Evolutionary conservation across 2,797 vertebrate species (phyloP).

Genomic region (Scomberomorus guttatus): DNA sequence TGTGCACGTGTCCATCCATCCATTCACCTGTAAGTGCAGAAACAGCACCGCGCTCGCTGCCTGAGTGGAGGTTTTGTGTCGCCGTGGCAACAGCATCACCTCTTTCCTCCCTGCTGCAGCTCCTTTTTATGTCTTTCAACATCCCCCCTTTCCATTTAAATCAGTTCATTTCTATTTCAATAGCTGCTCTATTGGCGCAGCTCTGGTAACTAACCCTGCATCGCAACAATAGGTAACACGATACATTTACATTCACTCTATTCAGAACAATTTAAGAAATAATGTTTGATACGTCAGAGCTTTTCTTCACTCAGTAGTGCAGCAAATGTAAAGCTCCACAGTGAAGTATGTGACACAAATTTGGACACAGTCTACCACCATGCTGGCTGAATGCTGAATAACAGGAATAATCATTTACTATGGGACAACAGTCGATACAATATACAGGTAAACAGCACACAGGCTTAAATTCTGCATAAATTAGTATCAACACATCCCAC

Average conservation of each 20-base stretch:
- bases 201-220: too few species aligned
- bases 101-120: slow-evolving; percentile 39
- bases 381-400: too few species aligned
- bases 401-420: too few species aligned
- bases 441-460: too few species aligned
- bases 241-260: too few species aligned
- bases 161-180: background rate
- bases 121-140: slow-evolving; percentile 1
- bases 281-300: background rate
- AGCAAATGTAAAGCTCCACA: too few species aligned
- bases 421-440: too few species aligned
- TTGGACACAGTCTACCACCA: too few species aligned
- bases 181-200: background rate
- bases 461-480: too few species aligned
- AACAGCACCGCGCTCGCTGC: slow-evolving; percentile 2
- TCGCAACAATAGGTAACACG: too few species aligned
- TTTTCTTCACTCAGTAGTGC: background rate
- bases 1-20: background rate
- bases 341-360: too few species aligned
- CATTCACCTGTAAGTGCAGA: slow-evolving; percentile 1
- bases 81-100: slow-evolving; percentile 75
- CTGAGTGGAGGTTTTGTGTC: slow-evolving; percentile 36
- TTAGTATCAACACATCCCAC: too few species aligned
- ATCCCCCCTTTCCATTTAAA: background rate
- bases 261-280: background rate